Percentiles rank a stretch among this genome's conserved stretches.
phyloP scores from a whole-genome alignment of 2,888 invertebrate genomes.

The Apoda limacodes region DNA sequence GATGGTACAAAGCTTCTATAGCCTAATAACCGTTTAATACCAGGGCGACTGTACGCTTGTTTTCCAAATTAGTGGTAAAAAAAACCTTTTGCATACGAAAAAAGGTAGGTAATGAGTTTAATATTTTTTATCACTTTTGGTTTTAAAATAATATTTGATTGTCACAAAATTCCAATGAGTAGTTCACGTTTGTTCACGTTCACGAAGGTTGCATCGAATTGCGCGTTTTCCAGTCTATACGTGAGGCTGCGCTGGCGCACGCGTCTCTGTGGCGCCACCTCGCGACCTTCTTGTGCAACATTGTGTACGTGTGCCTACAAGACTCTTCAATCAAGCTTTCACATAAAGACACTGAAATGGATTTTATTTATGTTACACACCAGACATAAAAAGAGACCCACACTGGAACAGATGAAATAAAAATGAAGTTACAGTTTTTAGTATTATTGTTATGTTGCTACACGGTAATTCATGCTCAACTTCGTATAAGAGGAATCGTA shows the following conservation, averaged over 20 bases:
- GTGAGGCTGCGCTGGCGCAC: slow-evolving; percentile 63
- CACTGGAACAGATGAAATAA: slow-evolving; percentile 27
- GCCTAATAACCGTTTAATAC: too few relatives aligned
- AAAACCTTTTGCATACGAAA: too few relatives aligned
- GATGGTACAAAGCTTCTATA: too few relatives aligned
- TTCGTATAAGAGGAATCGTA: slow-evolving; percentile 45
- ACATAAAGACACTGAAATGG: slow-evolving; percentile 40
- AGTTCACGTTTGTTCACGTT: slow-evolving; percentile 67
- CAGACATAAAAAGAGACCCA: slow-evolving; percentile 27
- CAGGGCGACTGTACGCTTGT: too few relatives aligned
- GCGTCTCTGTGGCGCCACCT: slow-evolving; percentile 63
- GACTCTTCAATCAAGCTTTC: slow-evolving; percentile 38
- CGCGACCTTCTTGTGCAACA: slow-evolving; percentile 46
- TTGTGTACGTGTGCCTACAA: slow-evolving; percentile 43
- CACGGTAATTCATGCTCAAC: slow-evolving; percentile 44
- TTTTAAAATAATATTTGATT: too few relatives aligned
- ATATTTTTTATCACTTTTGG: too few relatives aligned
- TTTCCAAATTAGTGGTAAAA: too few relatives aligned
- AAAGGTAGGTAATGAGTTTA: too few relatives aligned
- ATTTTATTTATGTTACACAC: slow-evolving; percentile 30
- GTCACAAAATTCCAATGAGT: too few relatives aligned
- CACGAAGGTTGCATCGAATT: slow-evolving; percentile 65
- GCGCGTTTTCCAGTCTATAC: slow-evolving; percentile 64
- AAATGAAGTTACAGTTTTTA: slow-evolving; percentile 54
- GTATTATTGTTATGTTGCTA: slow-evolving; percentile 46